These are phyloP conservation scores for Ecdyonurus torrentis DNA, from an alignment of 2,888 invertebrate species.

Conservation along the genomic window DNA sequence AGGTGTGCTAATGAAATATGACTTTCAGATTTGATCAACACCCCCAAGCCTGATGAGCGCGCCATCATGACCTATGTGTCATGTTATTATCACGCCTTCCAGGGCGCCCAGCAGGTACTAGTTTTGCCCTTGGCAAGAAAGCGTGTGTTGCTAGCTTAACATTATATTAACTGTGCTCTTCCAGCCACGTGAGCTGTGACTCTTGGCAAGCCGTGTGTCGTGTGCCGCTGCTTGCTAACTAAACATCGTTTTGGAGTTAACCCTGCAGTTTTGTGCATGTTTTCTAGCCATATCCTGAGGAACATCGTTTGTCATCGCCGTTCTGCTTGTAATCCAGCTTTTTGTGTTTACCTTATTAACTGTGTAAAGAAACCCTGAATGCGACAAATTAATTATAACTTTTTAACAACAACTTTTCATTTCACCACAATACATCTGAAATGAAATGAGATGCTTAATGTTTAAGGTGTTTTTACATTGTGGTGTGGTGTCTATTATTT, in stretches of 20 bases:
- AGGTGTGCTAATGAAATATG: background rate
- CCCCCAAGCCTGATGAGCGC: constrained; percentile 98
- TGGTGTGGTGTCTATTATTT: too few species aligned
- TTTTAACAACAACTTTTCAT: too few species aligned
- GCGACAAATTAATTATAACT: too few species aligned
- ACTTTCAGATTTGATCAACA: constrained; percentile 92
- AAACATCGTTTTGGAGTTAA: background rate
- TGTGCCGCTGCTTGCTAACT: background rate
- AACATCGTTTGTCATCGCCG: too few species aligned
- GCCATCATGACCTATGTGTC: constrained; percentile 99
- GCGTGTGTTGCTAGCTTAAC: background rate
- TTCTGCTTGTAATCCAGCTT: too few species aligned
- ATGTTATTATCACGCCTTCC: constrained; percentile 99
- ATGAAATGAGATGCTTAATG: too few species aligned
- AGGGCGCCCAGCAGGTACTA: constrained; percentile 91
- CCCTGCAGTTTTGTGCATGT: background rate
- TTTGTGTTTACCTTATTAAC: too few species aligned
- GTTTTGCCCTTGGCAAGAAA: background rate
- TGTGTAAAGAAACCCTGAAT: too few species aligned
- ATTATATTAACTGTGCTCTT: background rate
- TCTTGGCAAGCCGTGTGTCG: too few species aligned
- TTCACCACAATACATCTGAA: too few species aligned
- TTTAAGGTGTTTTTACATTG: too few species aligned
- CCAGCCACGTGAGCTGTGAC: background rate
- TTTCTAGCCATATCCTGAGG: background rate